Conservation (phyloP, 2,113 vertebrate genomes). For the Tricholaema leucomelas region DNA sequence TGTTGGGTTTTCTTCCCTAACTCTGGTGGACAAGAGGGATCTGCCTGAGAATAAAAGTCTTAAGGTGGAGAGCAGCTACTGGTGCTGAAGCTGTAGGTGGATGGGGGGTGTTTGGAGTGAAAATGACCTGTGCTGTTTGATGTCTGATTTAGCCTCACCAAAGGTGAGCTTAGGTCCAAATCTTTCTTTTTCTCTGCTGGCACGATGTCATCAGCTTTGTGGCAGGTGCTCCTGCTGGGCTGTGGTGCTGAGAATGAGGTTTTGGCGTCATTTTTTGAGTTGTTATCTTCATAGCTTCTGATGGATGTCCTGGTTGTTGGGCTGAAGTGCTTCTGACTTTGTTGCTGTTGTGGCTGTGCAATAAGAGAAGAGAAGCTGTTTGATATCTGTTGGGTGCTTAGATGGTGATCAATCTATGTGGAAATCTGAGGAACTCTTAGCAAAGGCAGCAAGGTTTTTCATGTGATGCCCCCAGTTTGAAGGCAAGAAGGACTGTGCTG, state of each 20-base stretch:
- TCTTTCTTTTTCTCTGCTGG: background rate
- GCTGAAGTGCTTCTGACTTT: background rate
- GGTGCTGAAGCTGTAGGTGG: background rate
- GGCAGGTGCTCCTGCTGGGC: background rate
- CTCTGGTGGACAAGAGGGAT: background rate
- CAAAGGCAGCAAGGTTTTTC: accelerated
- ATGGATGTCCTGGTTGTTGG: background rate
- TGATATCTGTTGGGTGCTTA: accelerated
- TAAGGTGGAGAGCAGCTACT: background rate
- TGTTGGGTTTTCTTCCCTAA: background rate
- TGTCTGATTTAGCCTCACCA: background rate
- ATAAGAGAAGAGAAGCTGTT: background rate
- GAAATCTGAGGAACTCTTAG: accelerated
- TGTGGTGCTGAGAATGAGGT: accelerated
- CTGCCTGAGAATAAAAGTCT: background rate
- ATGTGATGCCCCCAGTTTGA: accelerated
- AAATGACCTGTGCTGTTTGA: background rate
- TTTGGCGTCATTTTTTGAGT: background rate
- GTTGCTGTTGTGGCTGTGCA: accelerated
- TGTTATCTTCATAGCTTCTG: background rate
- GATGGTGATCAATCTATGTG: accelerated
- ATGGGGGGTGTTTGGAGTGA: no score
- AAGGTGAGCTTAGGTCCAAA: accelerated
- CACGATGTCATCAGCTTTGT: accelerated
- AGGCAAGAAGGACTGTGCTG: background rate